Base-by-base conservation (phyloP, 2,797 vertebrate species). In the Melanotaenia maccullochi region DNA sequence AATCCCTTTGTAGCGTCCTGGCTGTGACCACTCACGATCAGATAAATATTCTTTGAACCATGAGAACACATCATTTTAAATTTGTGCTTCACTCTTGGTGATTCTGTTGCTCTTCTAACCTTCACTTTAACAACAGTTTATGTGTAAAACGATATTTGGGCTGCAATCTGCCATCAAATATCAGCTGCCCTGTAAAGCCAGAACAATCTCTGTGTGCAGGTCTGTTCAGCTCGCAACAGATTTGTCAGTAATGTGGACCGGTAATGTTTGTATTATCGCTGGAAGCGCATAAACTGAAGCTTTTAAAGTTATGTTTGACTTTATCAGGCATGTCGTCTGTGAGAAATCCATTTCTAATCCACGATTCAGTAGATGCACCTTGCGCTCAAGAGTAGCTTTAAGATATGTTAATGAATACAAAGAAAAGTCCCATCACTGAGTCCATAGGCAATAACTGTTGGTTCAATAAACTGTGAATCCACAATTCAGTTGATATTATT, bases 81-180 rank as follows among this genome's bases (percentile, higher is more conserved):
- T 78, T 60, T 33, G 49, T 42, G 71, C 52, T 49, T 20, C 56
- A 73, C 71, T 87, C 82, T 71, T 83, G 79, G 86, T 78, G 77
- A 69, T 74, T 65, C 68, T 71, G 79, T 68, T 71, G 75, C 68
- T 58, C 56, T 64, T 87, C 75, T 75, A 85, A 71, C 78, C 84
- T 88, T 85, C 75, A 80, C 68, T 76, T 92, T 93, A 85, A 89
- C 81, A 84, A 75, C 64, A 56, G 79, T 75, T 84, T 71, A 61
- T 66, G 81, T 88, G 83, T 90, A 81, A 90, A 91, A 87, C 87
- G 81, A 73, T 85, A 68, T 87, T 86, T 75, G 75, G 75, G 58
- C 74, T 76, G 81, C 84, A 88, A 87, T 85, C 84, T 85, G 63
- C 60, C 4, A 70, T 71, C 76, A 84, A 81, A 86, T 89, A 88